Conservation (phyloP, 2,113 vertebrate genomes). For the Oreotrochilus melanogaster region DNA sequence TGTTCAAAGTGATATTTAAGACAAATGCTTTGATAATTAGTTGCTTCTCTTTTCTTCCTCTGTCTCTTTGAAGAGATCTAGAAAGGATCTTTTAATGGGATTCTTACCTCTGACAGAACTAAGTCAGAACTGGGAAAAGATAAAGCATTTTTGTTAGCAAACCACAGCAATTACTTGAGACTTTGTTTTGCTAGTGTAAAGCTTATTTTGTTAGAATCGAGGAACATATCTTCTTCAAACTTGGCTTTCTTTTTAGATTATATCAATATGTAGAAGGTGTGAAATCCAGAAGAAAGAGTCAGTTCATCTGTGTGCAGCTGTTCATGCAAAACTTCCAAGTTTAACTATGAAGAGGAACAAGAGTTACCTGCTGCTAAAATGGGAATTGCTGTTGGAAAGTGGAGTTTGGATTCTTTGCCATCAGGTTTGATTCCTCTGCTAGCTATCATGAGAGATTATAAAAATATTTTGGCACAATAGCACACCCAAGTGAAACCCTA, state of each 20-base stretch:
- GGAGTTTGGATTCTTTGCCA: neutral
- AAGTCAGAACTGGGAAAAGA: neutral
- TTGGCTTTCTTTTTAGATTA: slow-evolving; percentile 2
- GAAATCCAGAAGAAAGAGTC: neutral
- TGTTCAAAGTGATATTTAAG: neutral
- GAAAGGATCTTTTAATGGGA: neutral
- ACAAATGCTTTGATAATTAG: neutral
- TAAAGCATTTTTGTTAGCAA: neutral
- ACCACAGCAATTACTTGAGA: neutral
- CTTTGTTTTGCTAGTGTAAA: neutral
- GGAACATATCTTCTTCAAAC: neutral
- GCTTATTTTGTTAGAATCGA: neutral
- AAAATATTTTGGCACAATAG: neutral
- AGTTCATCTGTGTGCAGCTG: neutral
- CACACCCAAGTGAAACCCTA: neutral
- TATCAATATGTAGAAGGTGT: neutral
- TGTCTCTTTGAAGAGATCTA: neutral
- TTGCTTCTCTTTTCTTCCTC: neutral
- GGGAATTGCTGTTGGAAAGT: neutral
- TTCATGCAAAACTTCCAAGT: neutral
- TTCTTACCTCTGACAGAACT: neutral
- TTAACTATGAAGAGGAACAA: neutral
- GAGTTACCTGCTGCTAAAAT: neutral
- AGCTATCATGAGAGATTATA: neutral
- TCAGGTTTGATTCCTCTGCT: neutral